Percentiles rank a stretch among this genome's conserved stretches.
phyloP scores from a whole-genome alignment of 1,140 invertebrate species.

The Papilio helenus region DNA sequence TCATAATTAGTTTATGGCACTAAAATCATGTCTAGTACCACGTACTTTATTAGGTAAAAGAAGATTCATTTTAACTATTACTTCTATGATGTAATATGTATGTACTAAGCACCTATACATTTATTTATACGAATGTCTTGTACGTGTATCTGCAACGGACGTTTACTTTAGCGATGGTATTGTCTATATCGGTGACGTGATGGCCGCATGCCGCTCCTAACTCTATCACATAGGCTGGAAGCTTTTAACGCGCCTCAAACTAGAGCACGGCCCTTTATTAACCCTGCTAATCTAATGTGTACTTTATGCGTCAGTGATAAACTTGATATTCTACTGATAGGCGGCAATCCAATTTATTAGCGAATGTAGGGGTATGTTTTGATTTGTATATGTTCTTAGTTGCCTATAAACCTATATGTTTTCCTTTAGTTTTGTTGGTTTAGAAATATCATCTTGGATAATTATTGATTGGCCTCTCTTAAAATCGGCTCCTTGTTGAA shows the following conservation, averaged over 20 bases:
- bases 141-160: constrained; percentile 29
- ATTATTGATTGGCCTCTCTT: neutral
- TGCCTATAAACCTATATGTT: neutral
- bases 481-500: neutral
- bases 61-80: too few species aligned
- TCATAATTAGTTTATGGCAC: too few species aligned
- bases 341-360: constrained; percentile 6
- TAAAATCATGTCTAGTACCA: too few species aligned
- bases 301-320: constrained; percentile 46
- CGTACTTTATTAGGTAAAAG: too few species aligned
- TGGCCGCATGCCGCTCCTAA: constrained; percentile 66
- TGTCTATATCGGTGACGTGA: constrained; percentile 58
- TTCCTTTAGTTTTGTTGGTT: too few species aligned
- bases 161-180: constrained; percentile 45
- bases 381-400: constrained; percentile 25
- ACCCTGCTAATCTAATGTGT: constrained; percentile 46
- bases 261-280: constrained; percentile 53
- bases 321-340: constrained; percentile 7
- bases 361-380: constrained; percentile 33
- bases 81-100: neutral
- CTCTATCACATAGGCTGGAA: constrained; percentile 60
- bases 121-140: neutral
- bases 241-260: constrained; percentile 56
- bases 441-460: neutral
- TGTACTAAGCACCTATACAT: neutral